Percentiles rank a stretch among this genome's conserved stretches.
These are phyloP conservation scores for Prochilodus magdalenae DNA, from an alignment of 2,113 vertebrate genomes.

Conservation along the genomic window DNA sequence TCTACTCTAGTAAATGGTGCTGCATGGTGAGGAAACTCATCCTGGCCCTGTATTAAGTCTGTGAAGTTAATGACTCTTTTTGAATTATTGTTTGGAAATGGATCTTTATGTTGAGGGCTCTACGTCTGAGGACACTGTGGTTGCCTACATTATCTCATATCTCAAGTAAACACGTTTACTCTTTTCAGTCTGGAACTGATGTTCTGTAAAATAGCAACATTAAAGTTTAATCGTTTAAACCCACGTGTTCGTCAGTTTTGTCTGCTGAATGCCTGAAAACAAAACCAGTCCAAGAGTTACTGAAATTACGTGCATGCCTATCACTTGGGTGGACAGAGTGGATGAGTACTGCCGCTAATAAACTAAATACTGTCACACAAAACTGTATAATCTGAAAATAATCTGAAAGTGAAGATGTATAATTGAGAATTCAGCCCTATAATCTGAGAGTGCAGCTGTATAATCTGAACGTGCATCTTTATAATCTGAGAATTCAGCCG, in stretches of 20 bases:
- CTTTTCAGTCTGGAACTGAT: conserved; percentile 35
- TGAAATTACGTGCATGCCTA: too few relatives aligned
- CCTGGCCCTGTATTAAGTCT: background rate
- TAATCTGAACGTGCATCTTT: too few relatives aligned
- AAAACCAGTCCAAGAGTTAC: background rate
- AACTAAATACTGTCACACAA: too few relatives aligned
- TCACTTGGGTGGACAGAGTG: too few relatives aligned
- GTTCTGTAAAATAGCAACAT: background rate
- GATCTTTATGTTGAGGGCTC: background rate
- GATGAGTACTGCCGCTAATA: too few relatives aligned
- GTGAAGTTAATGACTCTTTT: background rate
- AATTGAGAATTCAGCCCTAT: too few relatives aligned
- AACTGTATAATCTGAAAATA: too few relatives aligned
- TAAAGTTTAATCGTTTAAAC: background rate
- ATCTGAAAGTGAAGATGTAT: too few relatives aligned
- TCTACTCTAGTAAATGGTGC: too few relatives aligned
- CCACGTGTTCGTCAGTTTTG: background rate
- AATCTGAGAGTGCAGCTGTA: too few relatives aligned
- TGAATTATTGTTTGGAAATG: background rate
- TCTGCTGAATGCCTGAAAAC: background rate
- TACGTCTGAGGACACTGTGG: background rate
- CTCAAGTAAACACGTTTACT: background rate
- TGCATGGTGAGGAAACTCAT: too few relatives aligned
- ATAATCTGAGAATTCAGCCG: too few relatives aligned
- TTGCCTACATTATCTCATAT: background rate